phyloP scores from a whole-genome alignment of 1,140 invertebrate species.

The Drosophila nebulosa region DNA sequence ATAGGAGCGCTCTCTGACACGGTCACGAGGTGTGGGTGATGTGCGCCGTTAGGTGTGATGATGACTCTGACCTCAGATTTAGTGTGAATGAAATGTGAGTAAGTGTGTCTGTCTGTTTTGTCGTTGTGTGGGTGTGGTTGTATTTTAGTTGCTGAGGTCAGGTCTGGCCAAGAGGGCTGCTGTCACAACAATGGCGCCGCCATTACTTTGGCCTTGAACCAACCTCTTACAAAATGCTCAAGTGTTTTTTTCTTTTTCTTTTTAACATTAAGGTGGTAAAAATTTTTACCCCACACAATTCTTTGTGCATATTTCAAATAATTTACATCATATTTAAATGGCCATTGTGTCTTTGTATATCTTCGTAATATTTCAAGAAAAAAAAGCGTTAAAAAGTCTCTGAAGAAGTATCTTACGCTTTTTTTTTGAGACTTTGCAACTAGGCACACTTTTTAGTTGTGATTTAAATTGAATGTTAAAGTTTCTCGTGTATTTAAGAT shows the following conservation, averaged over 20 bases:
- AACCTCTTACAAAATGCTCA: constrained; percentile 23
- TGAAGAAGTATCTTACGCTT: neutral
- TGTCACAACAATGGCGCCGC: constrained; percentile 19
- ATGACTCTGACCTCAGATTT: constrained; percentile 43
- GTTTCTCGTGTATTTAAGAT: too few species aligned
- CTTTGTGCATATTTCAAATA: neutral
- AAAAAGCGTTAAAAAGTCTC: neutral
- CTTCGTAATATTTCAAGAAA: neutral
- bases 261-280: neutral
- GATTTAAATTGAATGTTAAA: too few species aligned
- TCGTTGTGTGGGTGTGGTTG: neutral
- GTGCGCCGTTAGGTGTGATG: constrained; percentile 10
- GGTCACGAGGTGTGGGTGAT: neutral
- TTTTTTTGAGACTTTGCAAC: too few species aligned
- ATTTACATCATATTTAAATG: neutral
- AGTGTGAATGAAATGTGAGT: constrained; percentile 29
- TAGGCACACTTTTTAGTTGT: too few species aligned
- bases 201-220: constrained; percentile 26
- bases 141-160: constrained; percentile 15
- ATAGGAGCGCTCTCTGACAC: neutral
- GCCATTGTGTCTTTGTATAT: neutral
- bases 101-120: constrained; percentile 21
- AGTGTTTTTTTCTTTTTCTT: neutral
- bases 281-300: neutral
- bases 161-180: constrained; percentile 16